Evolutionary conservation across 2,888 invertebrate genomes (phyloP).

Genomic region (Xanthia togata): DNA sequence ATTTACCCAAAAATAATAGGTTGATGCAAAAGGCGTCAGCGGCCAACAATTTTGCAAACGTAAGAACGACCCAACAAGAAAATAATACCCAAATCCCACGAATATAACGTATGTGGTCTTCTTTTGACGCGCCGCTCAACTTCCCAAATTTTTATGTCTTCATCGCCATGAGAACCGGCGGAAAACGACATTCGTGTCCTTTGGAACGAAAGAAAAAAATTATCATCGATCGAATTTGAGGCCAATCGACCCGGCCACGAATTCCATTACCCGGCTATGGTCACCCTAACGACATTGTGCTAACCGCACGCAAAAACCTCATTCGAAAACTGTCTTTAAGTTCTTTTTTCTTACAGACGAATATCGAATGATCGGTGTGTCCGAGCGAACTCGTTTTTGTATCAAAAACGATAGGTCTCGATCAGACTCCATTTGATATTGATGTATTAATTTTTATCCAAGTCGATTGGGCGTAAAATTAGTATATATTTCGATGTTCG

Average conservation of each 20-base stretch:
- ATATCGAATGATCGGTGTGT: slow-evolving; percentile 71
- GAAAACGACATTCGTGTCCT: slow-evolving; percentile 77
- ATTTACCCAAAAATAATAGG: slow-evolving; percentile 86
- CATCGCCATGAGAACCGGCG: slow-evolving; percentile 85
- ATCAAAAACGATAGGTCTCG: slow-evolving; percentile 58
- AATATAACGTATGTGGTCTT: slow-evolving; percentile 87
- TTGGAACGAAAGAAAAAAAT: slow-evolving; percentile 73
- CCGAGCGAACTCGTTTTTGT: slow-evolving; percentile 79
- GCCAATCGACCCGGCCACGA: slow-evolving; percentile 80
- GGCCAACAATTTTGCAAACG: slow-evolving; percentile 88
- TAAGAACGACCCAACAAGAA: slow-evolving; percentile 77
- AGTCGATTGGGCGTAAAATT: slow-evolving; percentile 89
- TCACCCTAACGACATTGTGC: slow-evolving; percentile 87
- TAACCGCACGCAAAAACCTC: slow-evolving; percentile 84
- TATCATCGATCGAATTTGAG: slow-evolving; percentile 78
- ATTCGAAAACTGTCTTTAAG: slow-evolving; percentile 81
- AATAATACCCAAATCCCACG: slow-evolving; percentile 79
- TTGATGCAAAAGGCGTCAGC: slow-evolving; percentile 86
- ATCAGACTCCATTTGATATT: slow-evolving; percentile 74
- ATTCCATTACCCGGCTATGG: slow-evolving; percentile 82
- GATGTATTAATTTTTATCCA: slow-evolving; percentile 88
- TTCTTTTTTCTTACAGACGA: slow-evolving; percentile 73
- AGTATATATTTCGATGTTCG: slow-evolving; percentile 79
- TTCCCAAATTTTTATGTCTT: slow-evolving; percentile 89
- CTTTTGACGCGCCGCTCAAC: slow-evolving; percentile 86